Evolutionary conservation across 2,888 invertebrate genomes (phyloP), one percentile per base, ranked within the genome.

Genomic region (Phyllotreta cruciferae): DNA sequence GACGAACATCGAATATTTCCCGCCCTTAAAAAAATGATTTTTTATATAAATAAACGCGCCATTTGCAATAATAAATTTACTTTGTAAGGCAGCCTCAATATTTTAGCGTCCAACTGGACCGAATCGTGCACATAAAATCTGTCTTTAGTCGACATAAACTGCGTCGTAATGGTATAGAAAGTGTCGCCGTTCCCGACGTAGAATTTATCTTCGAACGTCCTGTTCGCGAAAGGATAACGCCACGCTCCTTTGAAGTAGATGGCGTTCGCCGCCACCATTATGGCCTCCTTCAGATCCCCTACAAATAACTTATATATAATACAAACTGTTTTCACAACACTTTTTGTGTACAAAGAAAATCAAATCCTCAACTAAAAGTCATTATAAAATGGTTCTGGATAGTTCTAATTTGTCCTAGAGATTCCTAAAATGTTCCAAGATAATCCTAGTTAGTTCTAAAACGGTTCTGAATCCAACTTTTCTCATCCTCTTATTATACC

Each of bases 201-300:
- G 81, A 96, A 96, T 5, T 81, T 79, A 0, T 83, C 85, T 0
- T 78, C 67, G 58, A 79, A 82, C 0, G 91, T 92, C 0, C 82
- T 80, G 62, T 87, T 86, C 0, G 85, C 81, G 75, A 93, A 94
- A 73, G 86, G 87, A 66, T 87, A 83, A 0, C 85, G 83, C 94
- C 94, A 94, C 0, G 85, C 82, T 0, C 93, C 93, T 76, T 92
- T 90, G 83, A 93, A 94, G 81, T 88, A 93, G 13, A 94, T 81
- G 0, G 91, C 90, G 79, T 91, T 94, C 34, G 90, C 83, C 34
- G 77, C 56, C 47, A 94, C 72, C 77, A 93, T 84, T 3, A 89
- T 84, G 24, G 88, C 85, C 50, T 86, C 83, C 24, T 84, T 75
- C 0, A 91, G 75, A 62, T 87, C 87, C 74, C 83, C 87, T 87